Evolutionary conservation across 2,797 vertebrate genomes (phyloP).

Genomic region (Sciaenops ocellatus): DNA sequence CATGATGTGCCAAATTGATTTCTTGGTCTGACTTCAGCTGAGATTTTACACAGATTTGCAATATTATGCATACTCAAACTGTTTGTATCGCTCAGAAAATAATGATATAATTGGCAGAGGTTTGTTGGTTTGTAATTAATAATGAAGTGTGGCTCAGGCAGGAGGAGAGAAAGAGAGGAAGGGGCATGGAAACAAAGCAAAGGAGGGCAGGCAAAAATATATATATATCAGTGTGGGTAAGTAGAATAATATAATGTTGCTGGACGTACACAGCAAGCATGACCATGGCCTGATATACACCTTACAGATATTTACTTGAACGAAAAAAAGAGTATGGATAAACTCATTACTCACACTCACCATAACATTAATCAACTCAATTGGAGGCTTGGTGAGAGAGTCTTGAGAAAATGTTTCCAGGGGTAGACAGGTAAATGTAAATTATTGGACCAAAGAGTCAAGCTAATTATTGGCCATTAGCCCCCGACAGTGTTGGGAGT

Average conservation of each 20-base stretch:
- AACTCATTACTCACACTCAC: not conserved
- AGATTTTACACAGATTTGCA: constrained; percentile 15
- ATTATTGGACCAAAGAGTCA: not conserved
- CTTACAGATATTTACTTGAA: not conserved
- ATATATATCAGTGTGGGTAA: not conserved
- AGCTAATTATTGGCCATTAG: constrained; percentile 3
- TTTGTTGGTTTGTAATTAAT: constrained; percentile 28
- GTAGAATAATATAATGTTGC: not conserved
- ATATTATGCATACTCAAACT: constrained; percentile 19
- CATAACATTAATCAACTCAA: not conserved
- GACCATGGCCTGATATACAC: not conserved
- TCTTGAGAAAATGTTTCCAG: not conserved
- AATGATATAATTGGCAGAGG: constrained; percentile 28
- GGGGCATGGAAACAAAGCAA: not conserved
- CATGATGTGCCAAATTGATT: constrained; percentile 32
- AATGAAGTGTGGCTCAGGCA: constrained; percentile 10
- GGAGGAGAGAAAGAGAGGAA: not conserved
- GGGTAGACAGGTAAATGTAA: not conserved
- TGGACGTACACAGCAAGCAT: not conserved
- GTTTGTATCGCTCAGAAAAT: constrained; percentile 33
- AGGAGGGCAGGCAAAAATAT: not conserved
- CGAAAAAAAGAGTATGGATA: not conserved
- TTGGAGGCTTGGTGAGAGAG: not conserved
- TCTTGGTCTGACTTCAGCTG: constrained; percentile 27
- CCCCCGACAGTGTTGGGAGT: not conserved